A percentile compares a stretch with the other conserved stretches of the same genome.
These are phyloP conservation scores for Folsomia candida DNA, from an alignment of 2,888 invertebrate species.

Conservation along the genomic window DNA sequence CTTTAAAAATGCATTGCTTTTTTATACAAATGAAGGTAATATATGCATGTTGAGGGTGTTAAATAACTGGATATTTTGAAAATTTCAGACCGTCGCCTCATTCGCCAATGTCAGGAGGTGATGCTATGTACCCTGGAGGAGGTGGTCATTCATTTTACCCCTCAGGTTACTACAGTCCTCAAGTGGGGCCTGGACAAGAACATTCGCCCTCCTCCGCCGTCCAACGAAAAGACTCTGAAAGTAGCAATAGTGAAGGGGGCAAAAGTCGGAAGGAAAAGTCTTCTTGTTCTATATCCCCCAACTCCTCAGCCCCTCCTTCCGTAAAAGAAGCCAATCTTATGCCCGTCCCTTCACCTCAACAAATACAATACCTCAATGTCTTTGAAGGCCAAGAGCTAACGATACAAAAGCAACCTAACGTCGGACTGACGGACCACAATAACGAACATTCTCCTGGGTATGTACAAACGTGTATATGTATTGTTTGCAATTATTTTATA, in stretches of 20 bases:
- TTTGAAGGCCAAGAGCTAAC: constrained; percentile 95
- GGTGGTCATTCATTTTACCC: constrained; percentile 48
- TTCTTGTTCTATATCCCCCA: constrained; percentile 51
- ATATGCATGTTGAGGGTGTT: neutral
- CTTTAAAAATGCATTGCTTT: neutral
- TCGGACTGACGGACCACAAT: constrained; percentile 49
- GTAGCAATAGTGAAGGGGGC: constrained; percentile 51
- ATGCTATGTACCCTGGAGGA: constrained; percentile 46
- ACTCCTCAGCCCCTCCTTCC: constrained; percentile 53
- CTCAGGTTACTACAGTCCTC: constrained; percentile 49
- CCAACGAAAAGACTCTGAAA: constrained; percentile 54
- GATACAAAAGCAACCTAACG: constrained; percentile 90
- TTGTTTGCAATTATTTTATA: neutral
- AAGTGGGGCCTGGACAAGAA: constrained; percentile 48
- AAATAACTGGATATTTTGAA: neutral
- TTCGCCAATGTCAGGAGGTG: constrained; percentile 47
- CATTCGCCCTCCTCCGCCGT: constrained; percentile 51
- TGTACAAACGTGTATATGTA: constrained; percentile 17
- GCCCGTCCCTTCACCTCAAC: constrained; percentile 94
- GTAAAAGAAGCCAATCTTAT: constrained; percentile 84
- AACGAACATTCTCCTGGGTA: constrained; percentile 50
- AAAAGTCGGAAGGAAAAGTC: constrained; percentile 51
- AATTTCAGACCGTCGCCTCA: constrained; percentile 49
- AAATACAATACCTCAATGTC: constrained; percentile 91
- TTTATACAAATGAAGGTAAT: neutral